Evolutionary conservation across 1,140 invertebrate genomes (phyloP).

Genomic region (Pteromalus puparum): DNA sequence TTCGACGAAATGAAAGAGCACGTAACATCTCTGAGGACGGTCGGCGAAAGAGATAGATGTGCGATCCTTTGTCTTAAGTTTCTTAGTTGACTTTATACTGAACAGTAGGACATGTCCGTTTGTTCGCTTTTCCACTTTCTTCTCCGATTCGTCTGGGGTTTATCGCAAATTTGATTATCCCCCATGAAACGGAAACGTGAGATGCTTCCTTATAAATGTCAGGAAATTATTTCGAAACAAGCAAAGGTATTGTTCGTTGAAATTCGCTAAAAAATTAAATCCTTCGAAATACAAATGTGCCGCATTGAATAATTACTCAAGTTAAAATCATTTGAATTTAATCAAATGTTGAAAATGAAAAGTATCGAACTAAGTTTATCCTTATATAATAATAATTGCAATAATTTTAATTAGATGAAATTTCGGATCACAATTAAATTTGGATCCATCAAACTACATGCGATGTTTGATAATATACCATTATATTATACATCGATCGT

Average conservation of each 20-base stretch:
- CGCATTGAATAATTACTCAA: too few relatives aligned
- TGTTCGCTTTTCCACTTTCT: background rate
- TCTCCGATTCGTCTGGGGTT: constrained; percentile 5
- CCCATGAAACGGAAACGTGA: constrained; percentile 5
- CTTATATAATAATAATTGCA: too few relatives aligned
- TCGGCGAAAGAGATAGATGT: constrained; percentile 6
- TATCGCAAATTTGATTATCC: constrained; percentile 16
- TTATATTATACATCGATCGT: too few relatives aligned
- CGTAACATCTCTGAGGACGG: background rate
- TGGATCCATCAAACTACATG: too few relatives aligned
- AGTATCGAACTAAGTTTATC: too few relatives aligned
- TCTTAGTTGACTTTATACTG: constrained; percentile 19
- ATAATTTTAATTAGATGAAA: too few relatives aligned
- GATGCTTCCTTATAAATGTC: constrained; percentile 1
- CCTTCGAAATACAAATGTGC: too few relatives aligned
- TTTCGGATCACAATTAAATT: too few relatives aligned
- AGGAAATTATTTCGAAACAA: background rate
- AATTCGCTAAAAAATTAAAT: too few relatives aligned
- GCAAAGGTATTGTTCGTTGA: background rate
- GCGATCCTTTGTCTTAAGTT: constrained; percentile 14
- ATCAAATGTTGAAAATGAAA: too few relatives aligned
- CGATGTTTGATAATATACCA: too few relatives aligned
- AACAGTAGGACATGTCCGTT: background rate
- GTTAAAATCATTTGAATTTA: too few relatives aligned
- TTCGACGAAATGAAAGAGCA: constrained; percentile 3